Conservation (phyloP, 2,113 vertebrate genomes). For the Notothenia rossii region DNA sequence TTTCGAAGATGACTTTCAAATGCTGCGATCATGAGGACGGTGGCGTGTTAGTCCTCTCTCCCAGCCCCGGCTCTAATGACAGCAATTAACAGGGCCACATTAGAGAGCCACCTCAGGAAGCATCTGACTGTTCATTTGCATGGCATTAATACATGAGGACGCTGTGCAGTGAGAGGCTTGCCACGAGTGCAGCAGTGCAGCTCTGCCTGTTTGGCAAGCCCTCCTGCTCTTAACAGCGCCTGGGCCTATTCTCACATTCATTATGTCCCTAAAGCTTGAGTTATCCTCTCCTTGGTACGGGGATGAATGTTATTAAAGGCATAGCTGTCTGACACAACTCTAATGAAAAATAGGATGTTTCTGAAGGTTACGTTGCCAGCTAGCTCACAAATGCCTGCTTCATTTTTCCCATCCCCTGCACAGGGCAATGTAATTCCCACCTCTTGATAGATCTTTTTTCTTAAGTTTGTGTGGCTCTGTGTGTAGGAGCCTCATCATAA, state of each 20-base stretch:
- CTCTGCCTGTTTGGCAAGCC: slow-evolving; percentile 72
- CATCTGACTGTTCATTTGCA: slow-evolving; percentile 92
- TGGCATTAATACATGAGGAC: slow-evolving; percentile 85
- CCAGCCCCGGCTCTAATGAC: slow-evolving; percentile 89
- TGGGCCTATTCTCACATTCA: slow-evolving; percentile 83
- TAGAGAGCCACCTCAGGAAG: slow-evolving; percentile 90
- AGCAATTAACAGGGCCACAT: slow-evolving; percentile 96
- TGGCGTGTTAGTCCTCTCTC: slow-evolving; percentile 90
- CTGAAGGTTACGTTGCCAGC: slow-evolving; percentile 87
- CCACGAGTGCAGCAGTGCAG: slow-evolving; percentile 80
- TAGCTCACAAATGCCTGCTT: slow-evolving; percentile 84
- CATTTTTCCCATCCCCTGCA: slow-evolving; percentile 77
- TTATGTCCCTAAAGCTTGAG: slow-evolving; percentile 87
- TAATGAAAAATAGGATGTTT: slow-evolving; percentile 89
- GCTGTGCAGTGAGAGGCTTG: slow-evolving; percentile 86
- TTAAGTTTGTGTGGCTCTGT: slow-evolving; percentile 78
- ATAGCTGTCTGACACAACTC: slow-evolving; percentile 84
- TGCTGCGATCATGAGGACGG: slow-evolving; percentile 95
- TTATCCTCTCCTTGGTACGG: slow-evolving; percentile 85
- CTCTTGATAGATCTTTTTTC: slow-evolving; percentile 87
- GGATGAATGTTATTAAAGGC: slow-evolving; percentile 89
- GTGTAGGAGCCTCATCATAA: slow-evolving; percentile 84
- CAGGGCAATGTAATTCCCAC: slow-evolving; percentile 85
- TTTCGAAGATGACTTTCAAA: slow-evolving; percentile 94
- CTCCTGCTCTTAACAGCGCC: slow-evolving; percentile 75